Base-by-base conservation (phyloP, 1,140 invertebrate species). In the Oedothorax gibbosus region DNA sequence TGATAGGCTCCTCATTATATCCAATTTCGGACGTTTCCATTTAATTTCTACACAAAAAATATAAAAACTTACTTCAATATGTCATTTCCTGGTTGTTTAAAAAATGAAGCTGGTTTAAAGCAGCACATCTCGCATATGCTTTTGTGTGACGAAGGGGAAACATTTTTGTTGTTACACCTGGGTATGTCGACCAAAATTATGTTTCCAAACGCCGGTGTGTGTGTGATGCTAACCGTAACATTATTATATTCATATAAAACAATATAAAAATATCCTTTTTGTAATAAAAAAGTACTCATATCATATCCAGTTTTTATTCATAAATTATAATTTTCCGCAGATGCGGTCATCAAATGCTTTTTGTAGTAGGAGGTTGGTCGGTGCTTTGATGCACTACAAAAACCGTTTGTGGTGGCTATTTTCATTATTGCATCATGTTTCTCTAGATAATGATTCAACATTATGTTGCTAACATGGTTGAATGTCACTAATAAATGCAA, bases 221-320 rank as follows among this genome's bases (percentile, higher is more conserved):
- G 57, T 62, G 57, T 18, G n/a, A 12, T 53, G 60, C 21, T 51
- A 77, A 77, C 75, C 75, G 75, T 77, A 77, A 77, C 60, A n/a
- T 21, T 51, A 77, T 77, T 77, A 77, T 35, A 12, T 77, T 62
- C 57, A 65, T 77, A 51, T 77, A 54, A 77, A 77, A 77, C 75
- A 64, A 62, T 77, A 49, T 62, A 64, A 65, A 64, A 77, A 77
- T 65, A 15, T 35, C 21, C n/a, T 12, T 21, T 68, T 21, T 68
- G n/a, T 12, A 68, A 15, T 21, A 49, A 75, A 75, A 51, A 50
- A 51, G 75, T 64, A 53, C n/a, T 35, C 54, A 12, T 71, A 75
- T 56, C 57, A 75, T 75, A 56, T 57, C 20, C 54, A 35, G 12
- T 15, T n/a, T 21, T 57, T 15, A 62, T 75, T 49, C 21, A 75